Evolutionary conservation across 2,797 vertebrate genomes (phyloP), one percentile per base, ranked within the genome.

Genomic region (Danio kyathit): DNA sequence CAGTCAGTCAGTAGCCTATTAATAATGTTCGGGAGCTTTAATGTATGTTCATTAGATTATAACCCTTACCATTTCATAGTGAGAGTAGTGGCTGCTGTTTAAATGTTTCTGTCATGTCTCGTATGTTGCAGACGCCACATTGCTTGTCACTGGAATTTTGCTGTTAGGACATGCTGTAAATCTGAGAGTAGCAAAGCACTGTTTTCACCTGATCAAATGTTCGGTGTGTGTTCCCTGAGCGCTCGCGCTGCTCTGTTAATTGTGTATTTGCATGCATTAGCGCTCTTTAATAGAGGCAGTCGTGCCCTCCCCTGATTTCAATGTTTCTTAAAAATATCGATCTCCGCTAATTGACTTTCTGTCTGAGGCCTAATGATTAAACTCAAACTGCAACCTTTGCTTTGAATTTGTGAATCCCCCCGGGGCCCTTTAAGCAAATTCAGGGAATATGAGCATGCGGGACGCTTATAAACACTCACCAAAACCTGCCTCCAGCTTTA

Each of bases 301-400:
- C 41, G 49, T 84, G 63, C 63, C 79, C 80, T 70, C 65, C 44
- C 61, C 74, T 73, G 82, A 82, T 86, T 91, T 87, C 77, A 83
- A 84, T 81, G 88, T 87, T 87, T 86, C 86, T 91, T 93, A 93
- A 93, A 94, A 93, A 92, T 91, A 94, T 94, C 92, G 93, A 94
- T 93, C 87, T 91, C 90, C 88, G 87, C 82, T 85, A 63, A 94
- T 93, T 63, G 92, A 94, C 92, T 93, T 93, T 82, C 92, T 94
- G 93, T 93, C 93, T 78, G 64, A 57, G 87, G 16, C 51, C 80
- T 92, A 93, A 93, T 87, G 92, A 94, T 93, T 94, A 92, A 93
- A 92, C 91, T 92, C 90, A 91, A 91, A 90, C 77, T 89, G 86
- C 91, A 92, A 92, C 92, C 92, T 94, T 93, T 93, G 87, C 82